phyloP scores from a whole-genome alignment of 2,888 invertebrate species.

The Pseudococcus jackbeardsleyi region DNA sequence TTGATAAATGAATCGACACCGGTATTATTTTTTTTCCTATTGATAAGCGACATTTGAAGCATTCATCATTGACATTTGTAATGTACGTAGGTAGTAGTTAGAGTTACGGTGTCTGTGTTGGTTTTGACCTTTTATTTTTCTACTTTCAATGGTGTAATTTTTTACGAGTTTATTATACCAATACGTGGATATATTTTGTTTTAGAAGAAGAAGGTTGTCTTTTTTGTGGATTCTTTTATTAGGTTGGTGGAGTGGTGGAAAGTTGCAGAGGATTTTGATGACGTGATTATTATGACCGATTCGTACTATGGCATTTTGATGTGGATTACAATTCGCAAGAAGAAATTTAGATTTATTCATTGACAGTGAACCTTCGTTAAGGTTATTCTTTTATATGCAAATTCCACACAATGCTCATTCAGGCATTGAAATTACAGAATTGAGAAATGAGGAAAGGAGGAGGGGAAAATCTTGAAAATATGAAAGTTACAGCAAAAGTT shows the following conservation, averaged over 20 bases:
- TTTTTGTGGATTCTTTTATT: not conserved
- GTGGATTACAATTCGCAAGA: too few relatives aligned
- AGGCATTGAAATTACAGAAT: too few relatives aligned
- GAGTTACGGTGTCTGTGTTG: not conserved
- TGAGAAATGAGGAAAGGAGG: too few relatives aligned
- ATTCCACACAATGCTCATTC: too few relatives aligned
- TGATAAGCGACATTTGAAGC: slow-evolving; percentile 5
- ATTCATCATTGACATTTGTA: slow-evolving; percentile 41
- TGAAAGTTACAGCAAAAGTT: too few relatives aligned
- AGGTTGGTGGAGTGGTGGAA: not conserved
- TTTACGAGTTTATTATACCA: slow-evolving; percentile 11
- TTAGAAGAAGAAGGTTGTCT: not conserved
- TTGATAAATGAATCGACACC: slow-evolving; percentile 34
- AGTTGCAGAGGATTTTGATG: not conserved
- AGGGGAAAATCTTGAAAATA: too few relatives aligned
- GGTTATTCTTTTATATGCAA: too few relatives aligned
- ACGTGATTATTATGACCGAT: not conserved
- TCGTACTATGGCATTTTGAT: too few relatives aligned
- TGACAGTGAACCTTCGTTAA: too few relatives aligned
- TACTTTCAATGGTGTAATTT: not conserved
- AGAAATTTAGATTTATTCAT: too few relatives aligned
- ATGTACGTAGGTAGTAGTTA: not conserved
- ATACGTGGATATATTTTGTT: not conserved
- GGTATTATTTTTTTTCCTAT: not conserved
- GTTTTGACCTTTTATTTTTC: slow-evolving; percentile 30